phyloP scores from a whole-genome alignment of 2,888 invertebrate genomes.

The Drosophila rellima region DNA sequence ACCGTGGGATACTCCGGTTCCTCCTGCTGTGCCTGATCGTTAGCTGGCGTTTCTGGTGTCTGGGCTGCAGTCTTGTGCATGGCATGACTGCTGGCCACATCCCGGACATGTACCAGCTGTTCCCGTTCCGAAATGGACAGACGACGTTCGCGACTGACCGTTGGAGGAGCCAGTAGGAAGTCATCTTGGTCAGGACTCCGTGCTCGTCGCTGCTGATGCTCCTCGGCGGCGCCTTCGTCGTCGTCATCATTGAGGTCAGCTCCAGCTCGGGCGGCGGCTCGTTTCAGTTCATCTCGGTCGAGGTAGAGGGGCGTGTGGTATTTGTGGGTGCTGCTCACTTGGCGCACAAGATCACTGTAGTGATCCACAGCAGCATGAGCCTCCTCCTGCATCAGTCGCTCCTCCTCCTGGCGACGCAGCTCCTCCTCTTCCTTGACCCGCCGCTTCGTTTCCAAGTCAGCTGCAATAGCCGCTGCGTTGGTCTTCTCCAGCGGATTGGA shows the following conservation, averaged over 20 bases:
- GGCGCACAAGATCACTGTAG: constrained; percentile 92
- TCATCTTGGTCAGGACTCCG: constrained; percentile 76
- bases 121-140: constrained; percentile 84
- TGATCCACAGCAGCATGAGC: constrained; percentile 91
- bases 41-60: constrained; percentile 60
- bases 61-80: constrained; percentile 47
- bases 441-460: constrained; percentile 85
- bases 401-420: constrained; percentile 77
- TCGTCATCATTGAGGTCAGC: constrained; percentile 69
- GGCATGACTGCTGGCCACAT: constrained; percentile 77
- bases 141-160: constrained; percentile 73
- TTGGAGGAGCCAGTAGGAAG: constrained; percentile 63
- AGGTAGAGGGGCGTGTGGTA: constrained; percentile 87
- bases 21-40: constrained; percentile 49
- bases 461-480: constrained; percentile 70
- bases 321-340: constrained; percentile 87
- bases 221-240: constrained; percentile 43
- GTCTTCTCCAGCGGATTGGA: constrained; percentile 70
- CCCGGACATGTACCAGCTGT: constrained; percentile 82
- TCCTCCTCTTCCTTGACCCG: constrained; percentile 82
- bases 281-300: constrained; percentile 88
- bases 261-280: constrained; percentile 87
- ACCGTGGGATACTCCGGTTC: constrained; percentile 67
- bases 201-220: constrained; percentile 71
- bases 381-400: constrained; percentile 87